Evolutionary conservation across 1,140 invertebrate species (phyloP).

Genomic region (Hypothenemus hampei): DNA sequence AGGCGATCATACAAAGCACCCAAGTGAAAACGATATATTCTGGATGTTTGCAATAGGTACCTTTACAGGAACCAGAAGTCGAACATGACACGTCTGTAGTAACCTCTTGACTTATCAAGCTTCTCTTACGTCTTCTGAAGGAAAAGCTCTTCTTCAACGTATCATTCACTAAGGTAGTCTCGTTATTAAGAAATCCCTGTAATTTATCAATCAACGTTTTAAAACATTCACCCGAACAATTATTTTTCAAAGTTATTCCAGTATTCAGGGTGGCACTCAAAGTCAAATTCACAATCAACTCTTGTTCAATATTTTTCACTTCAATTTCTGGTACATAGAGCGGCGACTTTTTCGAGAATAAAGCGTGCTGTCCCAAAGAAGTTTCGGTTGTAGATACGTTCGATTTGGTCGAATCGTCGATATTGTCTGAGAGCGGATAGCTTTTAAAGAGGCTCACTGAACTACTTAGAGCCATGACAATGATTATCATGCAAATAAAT

Average conservation of each 20-base stretch:
- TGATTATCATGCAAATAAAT: slow-evolving; percentile 75
- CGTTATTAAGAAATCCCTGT: slow-evolving; percentile 14
- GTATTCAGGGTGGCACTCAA: slow-evolving; percentile 45
- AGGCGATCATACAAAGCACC: slow-evolving; percentile 85
- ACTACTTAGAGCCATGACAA: slow-evolving; percentile 63
- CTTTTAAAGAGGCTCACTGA: slow-evolving; percentile 26
- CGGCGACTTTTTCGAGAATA: slow-evolving; percentile 7
- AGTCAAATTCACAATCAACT: slow-evolving; percentile 43
- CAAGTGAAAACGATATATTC: slow-evolving; percentile 92
- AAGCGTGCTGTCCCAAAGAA: neutral
- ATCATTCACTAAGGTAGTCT: neutral
- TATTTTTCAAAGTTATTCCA: slow-evolving; percentile 44
- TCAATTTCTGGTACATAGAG: slow-evolving; percentile 14
- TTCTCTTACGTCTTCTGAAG: no score
- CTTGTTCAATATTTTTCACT: slow-evolving; percentile 27
- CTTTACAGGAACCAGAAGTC: neutral
- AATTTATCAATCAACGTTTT: slow-evolving; percentile 7
- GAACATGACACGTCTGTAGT: neutral
- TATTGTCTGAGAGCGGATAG: neutral
- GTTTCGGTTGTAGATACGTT: neutral
- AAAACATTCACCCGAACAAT: slow-evolving; percentile 23
- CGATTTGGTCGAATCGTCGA: neutral
- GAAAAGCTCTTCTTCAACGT: no score
- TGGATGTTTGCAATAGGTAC: slow-evolving; percentile 48
- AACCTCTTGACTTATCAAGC: neutral